These are phyloP conservation scores for Lathamus discolor DNA, from an alignment of 2,113 vertebrate species.

Conservation along the genomic window DNA sequence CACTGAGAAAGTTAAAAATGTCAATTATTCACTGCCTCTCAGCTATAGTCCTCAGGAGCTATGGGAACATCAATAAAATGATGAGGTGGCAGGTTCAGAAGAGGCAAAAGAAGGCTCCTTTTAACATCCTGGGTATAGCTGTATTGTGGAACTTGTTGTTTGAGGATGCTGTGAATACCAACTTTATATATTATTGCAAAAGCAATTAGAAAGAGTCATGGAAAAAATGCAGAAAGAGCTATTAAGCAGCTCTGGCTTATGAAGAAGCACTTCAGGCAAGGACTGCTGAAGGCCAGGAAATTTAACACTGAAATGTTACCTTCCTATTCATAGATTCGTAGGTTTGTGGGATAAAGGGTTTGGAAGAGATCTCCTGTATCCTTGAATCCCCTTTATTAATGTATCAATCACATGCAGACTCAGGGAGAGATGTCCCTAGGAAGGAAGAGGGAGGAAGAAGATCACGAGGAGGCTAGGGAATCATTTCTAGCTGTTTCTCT, in stretches of 20 bases:
- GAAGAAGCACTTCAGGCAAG: neutral
- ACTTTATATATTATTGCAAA: neutral
- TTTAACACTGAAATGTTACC: neutral
- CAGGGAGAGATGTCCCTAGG: neutral
- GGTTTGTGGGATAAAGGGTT: neutral
- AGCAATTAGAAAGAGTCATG: neutral
- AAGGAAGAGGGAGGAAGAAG: neutral
- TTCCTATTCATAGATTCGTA: neutral
- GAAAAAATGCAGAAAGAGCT: neutral
- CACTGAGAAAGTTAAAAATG: neutral
- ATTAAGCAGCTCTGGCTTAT: neutral
- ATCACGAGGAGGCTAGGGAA: accelerated
- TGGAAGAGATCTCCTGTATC: neutral
- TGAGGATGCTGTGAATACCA: neutral
- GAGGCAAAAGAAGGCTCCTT: neutral
- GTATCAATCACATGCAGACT: neutral
- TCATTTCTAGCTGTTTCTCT: neutral
- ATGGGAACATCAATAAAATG: neutral
- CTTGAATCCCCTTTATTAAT: neutral
- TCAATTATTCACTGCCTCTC: neutral
- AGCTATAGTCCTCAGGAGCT: neutral
- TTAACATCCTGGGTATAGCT: neutral
- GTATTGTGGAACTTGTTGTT: neutral
- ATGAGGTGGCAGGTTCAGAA: neutral
- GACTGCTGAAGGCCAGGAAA: neutral